Evolutionary conservation across 2,113 vertebrate genomes (phyloP).

Genomic region (Eretmochelys imbricata): DNA sequence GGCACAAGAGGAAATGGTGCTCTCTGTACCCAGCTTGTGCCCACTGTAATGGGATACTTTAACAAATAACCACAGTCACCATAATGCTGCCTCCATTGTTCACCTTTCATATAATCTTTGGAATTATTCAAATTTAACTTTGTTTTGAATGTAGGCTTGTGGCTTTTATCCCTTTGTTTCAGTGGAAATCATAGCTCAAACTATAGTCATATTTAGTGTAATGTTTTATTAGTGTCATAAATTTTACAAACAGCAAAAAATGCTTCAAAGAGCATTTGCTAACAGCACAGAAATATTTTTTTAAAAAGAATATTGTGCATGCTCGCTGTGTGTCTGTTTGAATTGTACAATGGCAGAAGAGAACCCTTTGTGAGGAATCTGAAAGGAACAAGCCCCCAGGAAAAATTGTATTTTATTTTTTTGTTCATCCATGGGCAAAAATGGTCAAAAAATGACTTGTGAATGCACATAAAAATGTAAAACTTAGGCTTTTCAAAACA

Average conservation of each 20-base stretch:
- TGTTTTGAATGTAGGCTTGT: conserved; percentile 20
- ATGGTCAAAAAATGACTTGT: not conserved
- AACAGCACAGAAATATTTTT: not conserved
- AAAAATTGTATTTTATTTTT: not conserved
- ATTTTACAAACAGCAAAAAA: conserved; percentile 50
- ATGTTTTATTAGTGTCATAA: conserved; percentile 39
- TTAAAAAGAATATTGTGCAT: not conserved
- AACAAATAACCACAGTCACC: not conserved
- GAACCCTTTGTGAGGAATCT: conserved; percentile 4
- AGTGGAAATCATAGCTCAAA: not conserved
- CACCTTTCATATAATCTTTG: not conserved
- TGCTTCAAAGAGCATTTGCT: conserved; percentile 29
- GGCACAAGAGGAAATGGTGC: not conserved
- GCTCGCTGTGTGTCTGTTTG: conserved; percentile 11
- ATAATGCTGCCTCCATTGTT: not conserved
- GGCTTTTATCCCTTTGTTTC: conserved; percentile 39
- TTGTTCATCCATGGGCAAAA: not conserved
- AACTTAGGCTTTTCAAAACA: conserved; percentile 13
- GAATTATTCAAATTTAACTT: conserved; percentile 19
- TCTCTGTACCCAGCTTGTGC: not conserved
- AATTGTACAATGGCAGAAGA: conserved; percentile 1
- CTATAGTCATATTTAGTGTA: not conserved
- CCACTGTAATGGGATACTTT: not conserved
- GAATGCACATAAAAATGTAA: not conserved
- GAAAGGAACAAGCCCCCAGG: not conserved